Percentiles rank a stretch among this genome's conserved stretches.
Conservation (phyloP, 92 coral and sea anemone genomes). For the Heliopora coerulea region DNA sequence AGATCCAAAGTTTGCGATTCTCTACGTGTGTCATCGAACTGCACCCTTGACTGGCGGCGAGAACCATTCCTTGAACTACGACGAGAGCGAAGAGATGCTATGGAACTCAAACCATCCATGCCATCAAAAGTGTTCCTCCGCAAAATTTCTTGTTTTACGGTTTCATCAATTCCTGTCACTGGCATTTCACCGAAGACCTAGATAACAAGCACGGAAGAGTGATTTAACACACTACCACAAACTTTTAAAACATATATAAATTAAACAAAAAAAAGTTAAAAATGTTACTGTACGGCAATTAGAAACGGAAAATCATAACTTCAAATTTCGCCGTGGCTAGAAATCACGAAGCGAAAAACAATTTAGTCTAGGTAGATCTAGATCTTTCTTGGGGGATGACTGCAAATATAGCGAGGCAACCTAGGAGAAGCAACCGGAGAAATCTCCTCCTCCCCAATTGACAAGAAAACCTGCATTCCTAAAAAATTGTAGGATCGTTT, state of each 20-base stretch:
- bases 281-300: not conserved
- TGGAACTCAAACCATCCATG: slow-evolving; percentile 55
- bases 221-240: too few species aligned
- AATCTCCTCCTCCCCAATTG: too few species aligned
- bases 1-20: slow-evolving; percentile 29
- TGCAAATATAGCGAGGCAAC: too few species aligned
- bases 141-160: slow-evolving; percentile 84
- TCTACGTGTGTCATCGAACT: slow-evolving; percentile 17
- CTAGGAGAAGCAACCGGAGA: too few species aligned
- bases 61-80: slow-evolving; percentile 16
- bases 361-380: too few species aligned
- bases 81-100: slow-evolving; percentile 12
- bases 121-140: slow-evolving; percentile 89
- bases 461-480: too few species aligned
- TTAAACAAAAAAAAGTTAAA: not conserved
- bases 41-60: slow-evolving; percentile 31
- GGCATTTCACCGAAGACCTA: slow-evolving; percentile 98
- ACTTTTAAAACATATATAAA: not conserved
- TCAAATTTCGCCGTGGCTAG: too few species aligned
- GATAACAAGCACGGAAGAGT: not conserved
- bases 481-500: too few species aligned
- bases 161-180: slow-evolving; percentile 90
- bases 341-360: too few species aligned
- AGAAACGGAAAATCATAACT: too few species aligned
- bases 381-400: too few species aligned